Conservation (phyloP, 2,888 invertebrate species). For the Polyommatus icarus region DNA sequence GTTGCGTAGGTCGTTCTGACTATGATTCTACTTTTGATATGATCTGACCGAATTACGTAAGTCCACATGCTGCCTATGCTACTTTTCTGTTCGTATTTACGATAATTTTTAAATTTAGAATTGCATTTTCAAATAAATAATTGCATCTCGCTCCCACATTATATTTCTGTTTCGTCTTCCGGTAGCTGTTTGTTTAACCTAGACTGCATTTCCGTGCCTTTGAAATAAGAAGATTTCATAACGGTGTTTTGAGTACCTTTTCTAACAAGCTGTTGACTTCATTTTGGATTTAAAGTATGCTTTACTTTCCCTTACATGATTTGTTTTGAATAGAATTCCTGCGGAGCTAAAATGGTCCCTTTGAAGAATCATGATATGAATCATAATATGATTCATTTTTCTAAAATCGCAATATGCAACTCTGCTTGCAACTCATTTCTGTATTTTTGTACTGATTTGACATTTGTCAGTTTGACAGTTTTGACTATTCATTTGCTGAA, state of each 20-base stretch:
- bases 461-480: too few species aligned
- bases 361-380: too few species aligned
- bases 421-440: too few species aligned
- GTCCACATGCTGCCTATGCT: not conserved
- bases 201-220: conserved; percentile 23
- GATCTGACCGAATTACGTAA: too few species aligned
- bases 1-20: too few species aligned
- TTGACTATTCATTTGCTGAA: too few species aligned
- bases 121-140: not conserved
- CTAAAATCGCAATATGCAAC: too few species aligned
- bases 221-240: conserved; percentile 20
- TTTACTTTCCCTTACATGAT: not conserved
- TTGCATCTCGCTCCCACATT: too few species aligned
- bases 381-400: too few species aligned
- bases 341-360: too few species aligned
- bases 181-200: conserved; percentile 12
- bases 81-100: not conserved
- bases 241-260: not conserved
- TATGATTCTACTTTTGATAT: too few species aligned
- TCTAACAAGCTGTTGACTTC: not conserved
- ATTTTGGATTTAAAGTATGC: not conserved
- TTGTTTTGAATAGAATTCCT: not conserved
- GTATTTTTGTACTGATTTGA: too few species aligned
- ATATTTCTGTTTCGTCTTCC: not conserved
- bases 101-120: not conserved